phyloP scores from a whole-genome alignment of 2,888 invertebrate genomes.

The Carcina quercana region DNA sequence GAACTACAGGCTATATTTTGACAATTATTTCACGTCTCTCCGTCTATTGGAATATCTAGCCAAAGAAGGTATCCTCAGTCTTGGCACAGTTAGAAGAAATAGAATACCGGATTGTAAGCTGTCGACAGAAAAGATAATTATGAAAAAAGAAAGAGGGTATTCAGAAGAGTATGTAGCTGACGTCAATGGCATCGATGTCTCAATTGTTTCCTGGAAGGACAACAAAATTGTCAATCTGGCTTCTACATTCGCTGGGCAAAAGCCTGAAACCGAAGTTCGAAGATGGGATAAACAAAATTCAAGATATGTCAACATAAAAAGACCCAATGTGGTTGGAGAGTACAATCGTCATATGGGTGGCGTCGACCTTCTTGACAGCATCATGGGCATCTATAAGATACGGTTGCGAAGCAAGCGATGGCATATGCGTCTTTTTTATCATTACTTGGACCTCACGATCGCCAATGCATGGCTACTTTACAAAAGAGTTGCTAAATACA shows the following conservation, averaged over 20 bases:
- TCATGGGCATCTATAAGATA: slow-evolving; percentile 11
- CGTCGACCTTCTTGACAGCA: slow-evolving; percentile 13
- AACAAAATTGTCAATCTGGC: slow-evolving; percentile 8
- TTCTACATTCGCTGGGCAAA: too few species aligned
- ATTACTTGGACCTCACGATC: background rate
- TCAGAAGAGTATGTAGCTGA: slow-evolving; percentile 5
- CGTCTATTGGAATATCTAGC: slow-evolving; percentile 22
- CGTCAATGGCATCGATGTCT: background rate
- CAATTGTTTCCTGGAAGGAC: slow-evolving; percentile 10
- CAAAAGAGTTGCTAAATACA: too few species aligned
- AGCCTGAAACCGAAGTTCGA: slow-evolving; percentile 4
- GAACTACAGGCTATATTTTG: slow-evolving; percentile 1
- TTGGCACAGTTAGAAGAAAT: background rate
- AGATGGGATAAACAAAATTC: slow-evolving; percentile 6
- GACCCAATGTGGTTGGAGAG: slow-evolving; percentile 10
- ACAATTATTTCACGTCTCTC: slow-evolving; percentile 9
- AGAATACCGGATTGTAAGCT: slow-evolving; percentile 11
- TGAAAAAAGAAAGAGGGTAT: slow-evolving; percentile 11
- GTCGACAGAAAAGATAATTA: slow-evolving; percentile 20
- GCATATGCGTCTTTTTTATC: slow-evolving; percentile 11
- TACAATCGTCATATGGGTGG: slow-evolving; percentile 18
- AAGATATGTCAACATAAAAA: slow-evolving; percentile 5
- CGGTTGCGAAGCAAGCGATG: slow-evolving; percentile 8
- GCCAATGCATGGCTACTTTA: slow-evolving; percentile 3
- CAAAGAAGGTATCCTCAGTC: too few species aligned